Conservation (phyloP, 2,797 vertebrate genomes). For the Tiaroga cobitis region DNA sequence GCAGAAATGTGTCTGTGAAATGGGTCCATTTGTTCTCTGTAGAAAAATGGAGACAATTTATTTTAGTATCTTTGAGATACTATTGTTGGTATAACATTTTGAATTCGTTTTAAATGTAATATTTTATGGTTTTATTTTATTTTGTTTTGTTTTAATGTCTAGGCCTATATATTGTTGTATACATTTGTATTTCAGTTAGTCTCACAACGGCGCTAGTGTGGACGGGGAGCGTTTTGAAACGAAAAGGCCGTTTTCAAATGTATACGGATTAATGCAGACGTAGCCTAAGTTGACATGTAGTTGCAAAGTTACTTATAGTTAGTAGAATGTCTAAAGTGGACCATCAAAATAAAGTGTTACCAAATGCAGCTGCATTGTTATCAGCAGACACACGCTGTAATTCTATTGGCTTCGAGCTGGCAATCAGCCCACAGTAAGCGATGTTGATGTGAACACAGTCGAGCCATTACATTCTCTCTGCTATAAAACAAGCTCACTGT, state of each 20-base stretch:
- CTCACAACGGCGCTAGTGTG: not conserved
- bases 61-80: not conserved
- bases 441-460: conserved; percentile 53
- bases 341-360: not conserved
- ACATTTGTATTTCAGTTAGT: not conserved
- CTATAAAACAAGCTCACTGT: conserved; percentile 53
- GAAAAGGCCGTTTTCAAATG: not conserved
- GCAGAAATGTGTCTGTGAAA: not conserved
- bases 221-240: too few species aligned
- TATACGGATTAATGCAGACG: not conserved
- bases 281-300: not conserved
- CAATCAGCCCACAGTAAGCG: conserved; percentile 38
- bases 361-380: not conserved
- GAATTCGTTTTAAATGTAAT: not conserved
- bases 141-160: not conserved
- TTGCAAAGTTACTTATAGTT: not conserved
- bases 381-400: not conserved
- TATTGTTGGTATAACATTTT: not conserved
- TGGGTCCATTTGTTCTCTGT: not conserved
- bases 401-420: not conserved
- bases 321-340: not conserved
- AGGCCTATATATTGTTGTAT: not conserved
- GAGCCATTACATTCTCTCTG: conserved; percentile 56
- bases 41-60: not conserved
- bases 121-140: not conserved